Conservation (phyloP, 2,797 vertebrate species). For the Peromyscus aztecus region DNA sequence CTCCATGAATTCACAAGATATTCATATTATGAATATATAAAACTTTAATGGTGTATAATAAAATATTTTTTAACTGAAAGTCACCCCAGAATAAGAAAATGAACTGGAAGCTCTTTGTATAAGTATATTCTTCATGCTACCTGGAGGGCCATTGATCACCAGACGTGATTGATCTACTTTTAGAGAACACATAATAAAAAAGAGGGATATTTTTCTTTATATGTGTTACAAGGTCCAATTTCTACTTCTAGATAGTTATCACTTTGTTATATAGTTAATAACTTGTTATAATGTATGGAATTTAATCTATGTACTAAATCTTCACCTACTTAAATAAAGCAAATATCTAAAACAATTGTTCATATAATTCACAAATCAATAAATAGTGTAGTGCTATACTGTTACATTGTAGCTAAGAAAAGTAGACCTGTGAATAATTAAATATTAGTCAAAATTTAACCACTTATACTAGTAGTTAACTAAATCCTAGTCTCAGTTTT, state of each 20-base stretch:
- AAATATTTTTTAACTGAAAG: slow-evolving; percentile 36
- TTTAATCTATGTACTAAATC: background rate
- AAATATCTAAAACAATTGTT: background rate
- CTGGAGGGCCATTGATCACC: background rate
- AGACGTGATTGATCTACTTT: background rate
- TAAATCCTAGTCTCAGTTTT: background rate
- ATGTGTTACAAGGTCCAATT: background rate
- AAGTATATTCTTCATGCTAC: background rate
- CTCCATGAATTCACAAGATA: background rate
- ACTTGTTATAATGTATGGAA: background rate
- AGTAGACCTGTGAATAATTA: background rate
- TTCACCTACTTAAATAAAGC: background rate
- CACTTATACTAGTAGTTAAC: background rate
- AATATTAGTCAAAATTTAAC: background rate
- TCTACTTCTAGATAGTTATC: background rate
- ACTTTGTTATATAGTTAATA: background rate
- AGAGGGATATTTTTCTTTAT: background rate
- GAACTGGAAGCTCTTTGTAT: background rate
- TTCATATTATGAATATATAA: background rate
- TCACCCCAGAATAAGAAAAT: background rate
- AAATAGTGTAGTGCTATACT: background rate
- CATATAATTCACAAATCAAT: background rate
- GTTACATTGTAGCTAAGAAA: background rate
- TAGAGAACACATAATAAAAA: background rate
- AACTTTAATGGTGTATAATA: background rate